A percentile compares a stretch with the other conserved stretches of the same genome.
Conservation (phyloP, 2,113 vertebrate genomes). For the Corythoichthys haematopterus region DNA sequence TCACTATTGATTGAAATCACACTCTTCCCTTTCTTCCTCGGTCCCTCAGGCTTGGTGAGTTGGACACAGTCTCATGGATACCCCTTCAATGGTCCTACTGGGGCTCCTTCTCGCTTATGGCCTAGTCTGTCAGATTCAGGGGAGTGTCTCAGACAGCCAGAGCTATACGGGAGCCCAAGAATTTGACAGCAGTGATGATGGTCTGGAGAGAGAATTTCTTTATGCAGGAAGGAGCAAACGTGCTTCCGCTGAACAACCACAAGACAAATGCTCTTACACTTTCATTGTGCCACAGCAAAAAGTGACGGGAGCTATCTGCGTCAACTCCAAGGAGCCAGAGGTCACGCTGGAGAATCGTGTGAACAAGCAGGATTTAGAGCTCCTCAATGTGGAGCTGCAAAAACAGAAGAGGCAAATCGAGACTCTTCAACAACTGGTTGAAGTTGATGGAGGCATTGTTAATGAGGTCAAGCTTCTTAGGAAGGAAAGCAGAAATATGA, state of each 20-base stretch:
- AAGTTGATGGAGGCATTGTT: conserved; percentile 95
- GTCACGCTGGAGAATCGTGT: conserved; percentile 84
- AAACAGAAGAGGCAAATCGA: conserved; percentile 98
- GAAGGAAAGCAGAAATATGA: conserved; percentile 98
- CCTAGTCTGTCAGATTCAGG: conserved; percentile 55
- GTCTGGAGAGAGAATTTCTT: conserved; percentile 77
- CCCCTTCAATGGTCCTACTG: conserved; percentile 64
- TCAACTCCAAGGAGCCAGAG: conserved; percentile 92
- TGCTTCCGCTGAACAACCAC: conserved; percentile 68
- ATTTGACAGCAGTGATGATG: conserved; percentile 74
- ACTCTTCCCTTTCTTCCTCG: conserved; percentile 16
- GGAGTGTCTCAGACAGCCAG: conserved; percentile 37
- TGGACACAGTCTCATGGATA: conserved; percentile 62
- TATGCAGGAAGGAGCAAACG: conserved; percentile 80
- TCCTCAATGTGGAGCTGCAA: conserved; percentile 90
- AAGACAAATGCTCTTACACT: conserved; percentile 95
- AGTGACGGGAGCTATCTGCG: conserved; percentile 95
- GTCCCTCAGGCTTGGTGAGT: conserved; percentile 44
- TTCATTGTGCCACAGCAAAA: conserved; percentile 97
- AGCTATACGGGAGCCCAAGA: conserved; percentile 63
- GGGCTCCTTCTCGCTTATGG: conserved; percentile 72
- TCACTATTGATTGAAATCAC: conserved; percentile 29
- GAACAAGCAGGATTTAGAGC: conserved; percentile 91
- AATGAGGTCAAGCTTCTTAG: conserved; percentile 95
- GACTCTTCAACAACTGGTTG: conserved; percentile 92